Evolutionary conservation across 2,113 vertebrate genomes (phyloP).

Genomic region (Mustelus asterias): DNA sequence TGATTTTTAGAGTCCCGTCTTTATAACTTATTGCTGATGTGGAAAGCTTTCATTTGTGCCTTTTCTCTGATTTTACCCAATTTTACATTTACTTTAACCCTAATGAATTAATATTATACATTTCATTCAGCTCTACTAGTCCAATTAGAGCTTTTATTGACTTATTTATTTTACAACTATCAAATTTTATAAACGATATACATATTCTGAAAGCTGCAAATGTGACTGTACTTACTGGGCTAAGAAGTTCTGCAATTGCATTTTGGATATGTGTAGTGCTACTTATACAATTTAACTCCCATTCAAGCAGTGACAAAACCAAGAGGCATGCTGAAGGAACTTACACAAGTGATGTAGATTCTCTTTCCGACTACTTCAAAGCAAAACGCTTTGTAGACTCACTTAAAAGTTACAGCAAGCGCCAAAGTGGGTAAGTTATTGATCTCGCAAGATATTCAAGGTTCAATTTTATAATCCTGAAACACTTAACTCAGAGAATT

Average conservation of each 20-base stretch:
- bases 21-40: neutral
- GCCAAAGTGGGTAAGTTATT: slow-evolving; percentile 22
- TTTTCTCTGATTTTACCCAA: neutral
- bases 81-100: neutral
- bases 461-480: neutral
- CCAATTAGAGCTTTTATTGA: neutral
- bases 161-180: neutral
- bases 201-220: neutral
- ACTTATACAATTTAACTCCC: neutral
- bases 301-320: slow-evolving; percentile 14
- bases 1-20: neutral
- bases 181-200: neutral
- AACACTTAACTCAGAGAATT: neutral
- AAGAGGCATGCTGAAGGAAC: slow-evolving; percentile 33
- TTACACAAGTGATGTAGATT: slow-evolving; percentile 30
- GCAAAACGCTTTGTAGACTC: slow-evolving; percentile 33
- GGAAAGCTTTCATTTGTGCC: neutral
- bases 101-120: neutral
- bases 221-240: neutral
- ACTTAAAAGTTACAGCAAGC: slow-evolving; percentile 13
- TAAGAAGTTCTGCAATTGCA: neutral
- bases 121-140: neutral
- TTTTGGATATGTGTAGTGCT: neutral
- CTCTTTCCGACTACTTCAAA: slow-evolving; percentile 28
- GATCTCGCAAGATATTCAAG: neutral